Conservation (phyloP, 2,113 vertebrate genomes). For the Otus sunia region DNA sequence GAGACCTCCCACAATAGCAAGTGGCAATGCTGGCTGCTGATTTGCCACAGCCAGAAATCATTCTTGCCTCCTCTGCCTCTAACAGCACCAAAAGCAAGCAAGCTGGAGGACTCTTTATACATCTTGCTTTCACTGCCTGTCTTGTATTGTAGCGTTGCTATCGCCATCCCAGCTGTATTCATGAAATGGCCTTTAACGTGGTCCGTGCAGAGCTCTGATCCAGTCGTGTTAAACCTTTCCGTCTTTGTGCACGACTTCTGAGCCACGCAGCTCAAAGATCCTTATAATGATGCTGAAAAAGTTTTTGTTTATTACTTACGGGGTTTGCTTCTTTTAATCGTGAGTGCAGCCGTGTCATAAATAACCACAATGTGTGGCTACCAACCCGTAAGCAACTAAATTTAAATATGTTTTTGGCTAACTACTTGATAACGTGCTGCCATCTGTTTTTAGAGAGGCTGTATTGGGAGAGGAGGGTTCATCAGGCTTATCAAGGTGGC, state of each 20-base stretch:
- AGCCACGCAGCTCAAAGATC: neutral
- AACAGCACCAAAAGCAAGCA: neutral
- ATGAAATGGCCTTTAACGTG: neutral
- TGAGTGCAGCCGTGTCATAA: neutral
- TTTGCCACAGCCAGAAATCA: neutral
- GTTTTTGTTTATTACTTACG: neutral
- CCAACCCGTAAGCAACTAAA: neutral
- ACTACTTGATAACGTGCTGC: neutral
- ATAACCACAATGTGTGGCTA: neutral
- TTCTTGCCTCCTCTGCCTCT: neutral
- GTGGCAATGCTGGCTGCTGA: neutral
- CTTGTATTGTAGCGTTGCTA: neutral
- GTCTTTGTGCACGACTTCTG: neutral
- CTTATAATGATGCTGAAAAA: neutral
- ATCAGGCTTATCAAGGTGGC: neutral
- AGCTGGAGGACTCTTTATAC: neutral
- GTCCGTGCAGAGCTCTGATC: neutral
- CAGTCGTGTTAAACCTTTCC: neutral
- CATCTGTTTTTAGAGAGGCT: neutral
- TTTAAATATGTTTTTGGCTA: neutral
- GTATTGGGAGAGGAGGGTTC: neutral
- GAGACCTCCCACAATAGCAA: fast-evolving
- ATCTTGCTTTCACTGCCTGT: neutral
- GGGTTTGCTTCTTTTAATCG: neutral
- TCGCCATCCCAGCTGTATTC: neutral